phyloP scores from a whole-genome alignment of 30 jellyfish, hydroid and myxozoan genomes.

The Aurelia sp. region DNA sequence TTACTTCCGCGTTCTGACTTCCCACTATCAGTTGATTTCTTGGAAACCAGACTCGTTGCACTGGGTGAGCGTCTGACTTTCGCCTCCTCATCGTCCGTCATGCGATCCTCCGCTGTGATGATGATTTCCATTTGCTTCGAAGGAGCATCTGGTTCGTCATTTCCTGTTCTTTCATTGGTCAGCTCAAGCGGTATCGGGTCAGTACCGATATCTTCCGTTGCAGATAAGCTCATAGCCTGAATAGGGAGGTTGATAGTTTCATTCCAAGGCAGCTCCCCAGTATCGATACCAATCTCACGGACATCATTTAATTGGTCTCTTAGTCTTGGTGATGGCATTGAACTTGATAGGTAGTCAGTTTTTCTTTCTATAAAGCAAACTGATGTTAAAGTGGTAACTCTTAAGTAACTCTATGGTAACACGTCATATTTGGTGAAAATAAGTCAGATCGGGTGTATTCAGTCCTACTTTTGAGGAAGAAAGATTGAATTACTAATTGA shows the following conservation, averaged over 20 bases:
- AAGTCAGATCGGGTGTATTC: too few species aligned
- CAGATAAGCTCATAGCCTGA: conserved; percentile 4
- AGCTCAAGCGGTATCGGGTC: conserved; percentile 12
- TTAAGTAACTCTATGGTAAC: too few species aligned
- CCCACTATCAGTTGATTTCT: conserved; percentile 68
- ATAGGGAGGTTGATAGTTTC: conserved; percentile 62
- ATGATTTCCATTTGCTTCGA: not conserved
- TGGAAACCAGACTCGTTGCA: conserved; percentile 63
- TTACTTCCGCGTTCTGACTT: conserved; percentile 58
- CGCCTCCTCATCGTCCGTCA: conserved; percentile 25
- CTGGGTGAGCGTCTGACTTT: conserved; percentile 37
- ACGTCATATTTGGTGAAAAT: too few species aligned
- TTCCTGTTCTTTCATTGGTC: conserved; percentile 4
- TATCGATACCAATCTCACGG: conserved; percentile 68
- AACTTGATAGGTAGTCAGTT: conserved; percentile 55
- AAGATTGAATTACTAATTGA: too few species aligned
- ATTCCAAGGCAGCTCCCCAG: conserved; percentile 37
- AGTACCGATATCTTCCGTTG: conserved; percentile 25
- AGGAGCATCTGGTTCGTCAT: not conserved
- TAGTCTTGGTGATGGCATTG: conserved; percentile 66
- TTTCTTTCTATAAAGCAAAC: conserved; percentile 1
- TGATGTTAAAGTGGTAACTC: too few species aligned
- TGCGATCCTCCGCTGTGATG: conserved; percentile 5
- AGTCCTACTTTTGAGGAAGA: too few species aligned
- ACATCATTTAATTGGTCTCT: conserved; percentile 2